Conservation (phyloP, 2,113 vertebrate species). For the Marcusenius ussheri region DNA sequence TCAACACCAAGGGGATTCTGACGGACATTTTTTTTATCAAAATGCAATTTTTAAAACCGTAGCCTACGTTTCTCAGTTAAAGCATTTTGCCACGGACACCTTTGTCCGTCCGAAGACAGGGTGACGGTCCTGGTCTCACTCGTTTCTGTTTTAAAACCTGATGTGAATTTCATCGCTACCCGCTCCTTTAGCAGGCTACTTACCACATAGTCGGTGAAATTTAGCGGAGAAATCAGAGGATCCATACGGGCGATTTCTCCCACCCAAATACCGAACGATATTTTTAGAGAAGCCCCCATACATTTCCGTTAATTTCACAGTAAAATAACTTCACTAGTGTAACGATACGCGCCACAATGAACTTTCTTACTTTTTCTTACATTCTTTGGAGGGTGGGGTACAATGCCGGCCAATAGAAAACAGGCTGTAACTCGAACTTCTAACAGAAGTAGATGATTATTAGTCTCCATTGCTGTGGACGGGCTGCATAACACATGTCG, state of each 20-base stretch:
- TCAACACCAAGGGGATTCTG: too few relatives aligned
- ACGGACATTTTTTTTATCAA: too few relatives aligned
- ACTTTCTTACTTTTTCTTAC: neutral
- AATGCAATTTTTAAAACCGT: too few relatives aligned
- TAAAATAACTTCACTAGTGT: neutral
- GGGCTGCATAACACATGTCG: neutral
- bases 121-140: neutral
- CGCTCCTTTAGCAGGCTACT: constrained; percentile 34
- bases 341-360: neutral
- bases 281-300: constrained; percentile 23
- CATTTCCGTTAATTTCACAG: constrained; percentile 35
- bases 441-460: neutral
- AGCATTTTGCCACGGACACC: neutral
- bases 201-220: constrained; percentile 49
- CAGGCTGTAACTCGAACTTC: neutral
- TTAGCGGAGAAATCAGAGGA: constrained; percentile 13
- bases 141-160: neutral
- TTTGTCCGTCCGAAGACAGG: neutral
- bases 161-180: neutral
- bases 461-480: neutral
- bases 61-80: too few relatives aligned
- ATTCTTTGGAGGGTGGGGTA: neutral
- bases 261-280: constrained; percentile 6
- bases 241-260: constrained; percentile 4
- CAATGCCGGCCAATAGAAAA: neutral